A percentile compares a stretch with the other conserved stretches of the same genome.
phyloP scores from a whole-genome alignment of 2,797 vertebrate genomes.

The Florisuga fusca region DNA sequence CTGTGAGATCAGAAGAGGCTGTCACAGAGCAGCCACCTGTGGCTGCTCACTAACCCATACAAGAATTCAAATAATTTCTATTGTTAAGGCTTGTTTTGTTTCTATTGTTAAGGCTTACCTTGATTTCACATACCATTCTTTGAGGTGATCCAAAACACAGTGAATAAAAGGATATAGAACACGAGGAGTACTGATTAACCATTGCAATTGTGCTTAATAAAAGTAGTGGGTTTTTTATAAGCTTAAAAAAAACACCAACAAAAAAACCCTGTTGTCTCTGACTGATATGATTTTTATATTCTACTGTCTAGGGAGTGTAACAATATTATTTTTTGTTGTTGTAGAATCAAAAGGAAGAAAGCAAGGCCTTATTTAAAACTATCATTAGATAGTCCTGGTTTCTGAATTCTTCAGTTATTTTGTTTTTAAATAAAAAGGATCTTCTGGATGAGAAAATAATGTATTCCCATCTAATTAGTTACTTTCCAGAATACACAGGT shows the following conservation, averaged over 20 bases:
- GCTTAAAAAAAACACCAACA: not conserved
- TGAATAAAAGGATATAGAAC: not conserved
- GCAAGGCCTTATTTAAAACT: slow-evolving; percentile 92
- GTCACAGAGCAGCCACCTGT: not conserved
- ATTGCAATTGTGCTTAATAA: not conserved
- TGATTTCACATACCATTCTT: not conserved
- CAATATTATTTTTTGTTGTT: not conserved
- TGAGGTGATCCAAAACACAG: not conserved
- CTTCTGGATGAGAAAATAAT: slow-evolving; percentile 91
- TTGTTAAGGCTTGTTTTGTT: not conserved
- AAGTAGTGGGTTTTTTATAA: not conserved
- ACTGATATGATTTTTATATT: not conserved
- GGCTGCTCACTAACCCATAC: not conserved
- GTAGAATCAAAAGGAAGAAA: slow-evolving; percentile 94
- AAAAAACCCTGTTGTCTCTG: not conserved
- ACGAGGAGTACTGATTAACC: not conserved
- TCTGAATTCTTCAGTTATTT: slow-evolving; percentile 89
- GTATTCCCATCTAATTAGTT: slow-evolving; percentile 86
- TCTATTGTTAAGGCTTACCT: not conserved
- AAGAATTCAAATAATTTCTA: not conserved
- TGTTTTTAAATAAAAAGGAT: slow-evolving; percentile 93
- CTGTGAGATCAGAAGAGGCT: not conserved
- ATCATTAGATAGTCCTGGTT: slow-evolving; percentile 94
- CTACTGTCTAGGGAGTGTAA: not conserved
- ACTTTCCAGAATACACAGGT: slow-evolving; percentile 92